Conservation (phyloP, 2,888 invertebrate species). For the Deilephila elpenor region DNA sequence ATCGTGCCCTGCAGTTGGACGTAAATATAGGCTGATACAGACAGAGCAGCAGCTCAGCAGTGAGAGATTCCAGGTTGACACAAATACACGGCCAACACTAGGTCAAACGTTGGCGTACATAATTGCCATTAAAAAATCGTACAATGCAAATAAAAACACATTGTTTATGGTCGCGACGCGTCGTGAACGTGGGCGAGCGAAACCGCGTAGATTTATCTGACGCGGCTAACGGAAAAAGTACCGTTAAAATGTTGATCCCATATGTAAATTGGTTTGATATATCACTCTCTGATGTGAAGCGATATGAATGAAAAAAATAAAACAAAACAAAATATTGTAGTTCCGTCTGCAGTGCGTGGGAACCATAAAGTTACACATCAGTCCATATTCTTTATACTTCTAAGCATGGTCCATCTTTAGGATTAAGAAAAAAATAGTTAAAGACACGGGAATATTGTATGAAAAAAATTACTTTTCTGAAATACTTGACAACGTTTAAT, state of each 20-base stretch:
- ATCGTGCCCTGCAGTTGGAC: too few species aligned
- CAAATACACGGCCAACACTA: conserved; percentile 1
- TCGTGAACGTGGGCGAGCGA: conserved; percentile 25
- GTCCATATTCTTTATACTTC: too few species aligned
- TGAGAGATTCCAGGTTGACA: not conserved
- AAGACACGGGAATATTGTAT: too few species aligned
- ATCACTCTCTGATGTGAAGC: conserved; percentile 2
- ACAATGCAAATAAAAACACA: conserved; percentile 20
- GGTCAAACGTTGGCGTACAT: conserved; percentile 19
- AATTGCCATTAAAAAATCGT: conserved; percentile 12
- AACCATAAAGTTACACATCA: not conserved
- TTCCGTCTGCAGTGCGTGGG: not conserved
- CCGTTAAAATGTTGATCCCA: conserved; percentile 28
- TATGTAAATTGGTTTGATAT: conserved; percentile 18
- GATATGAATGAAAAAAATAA: conserved; percentile 11
- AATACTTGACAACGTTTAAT: too few species aligned
- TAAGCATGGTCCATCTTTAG: too few species aligned
- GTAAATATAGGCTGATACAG: too few species aligned
- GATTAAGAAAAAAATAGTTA: too few species aligned
- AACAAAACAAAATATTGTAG: not conserved
- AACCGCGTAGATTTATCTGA: conserved; percentile 28
- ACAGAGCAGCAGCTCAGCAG: not conserved
- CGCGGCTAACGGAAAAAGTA: conserved; percentile 29
- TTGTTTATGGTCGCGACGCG: conserved; percentile 18
- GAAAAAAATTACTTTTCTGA: too few species aligned